Base-by-base conservation (phyloP, 2,888 invertebrate species). In the Chorisops tibialis region DNA sequence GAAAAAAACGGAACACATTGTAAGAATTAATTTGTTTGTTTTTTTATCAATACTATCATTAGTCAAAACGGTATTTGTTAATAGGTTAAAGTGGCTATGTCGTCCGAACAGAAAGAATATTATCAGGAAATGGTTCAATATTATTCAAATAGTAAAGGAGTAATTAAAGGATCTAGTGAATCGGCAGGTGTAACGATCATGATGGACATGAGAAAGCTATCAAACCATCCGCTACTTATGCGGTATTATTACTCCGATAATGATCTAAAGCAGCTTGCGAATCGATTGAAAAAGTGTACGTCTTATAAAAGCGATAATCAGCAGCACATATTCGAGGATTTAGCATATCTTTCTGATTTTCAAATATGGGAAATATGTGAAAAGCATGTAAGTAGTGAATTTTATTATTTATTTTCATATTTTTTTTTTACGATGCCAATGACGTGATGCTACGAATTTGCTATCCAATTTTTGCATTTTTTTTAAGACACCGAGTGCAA, bases 161-260 rank as follows among this genome's bases (percentile, higher is more conserved):
- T 80, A 69, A 82, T 86, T 47, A 77, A 77, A 68, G 80, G 82
- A 1, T 82, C 81, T 21, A 79, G 77, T 2, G 84, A 85, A 30
- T 83, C 84, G 63, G 85, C 82, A 63, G 88, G 88, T 51, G 83
- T 88, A 74, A 83, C 87, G 0, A 90, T 93, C 81, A 88, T 96
- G 87, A 95, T 96, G 88, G 91, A 95, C 75, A 85, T 98, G 79
- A 82, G 97, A 2, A 96, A 96, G 76, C 81, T 92, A 19, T 93
- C 96, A 38, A 97, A 97, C 80, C 98, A 98, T 79, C 96, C 96
- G 0, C 80, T 96, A 9, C 81, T 98, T 0, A 80, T 92, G 67
- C 83, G 96, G n/a, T 71, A 76, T 72, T 85, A 89, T 76, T 93
- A 89, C 73, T 82, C 81, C 45, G 86, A 90, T 65, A 79, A 80